These are phyloP conservation scores for Uloborus plumipes DNA, from an alignment of 2,888 invertebrate genomes.

Conservation along the genomic window DNA sequence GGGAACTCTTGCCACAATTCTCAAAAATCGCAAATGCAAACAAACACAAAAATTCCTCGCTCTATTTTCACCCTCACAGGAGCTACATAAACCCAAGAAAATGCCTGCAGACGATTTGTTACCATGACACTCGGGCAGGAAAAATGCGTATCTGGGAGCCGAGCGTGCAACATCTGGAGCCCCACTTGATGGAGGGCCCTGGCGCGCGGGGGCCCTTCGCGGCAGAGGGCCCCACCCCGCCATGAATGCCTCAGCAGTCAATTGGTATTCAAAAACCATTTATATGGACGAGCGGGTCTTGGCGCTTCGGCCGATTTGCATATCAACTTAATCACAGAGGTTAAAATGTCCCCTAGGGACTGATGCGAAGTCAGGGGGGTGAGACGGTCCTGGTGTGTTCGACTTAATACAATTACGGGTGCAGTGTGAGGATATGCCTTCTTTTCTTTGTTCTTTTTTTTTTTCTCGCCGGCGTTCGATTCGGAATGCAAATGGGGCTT, in stretches of 20 bases:
- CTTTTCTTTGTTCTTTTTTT: conserved; percentile 21
- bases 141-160: conserved; percentile 45
- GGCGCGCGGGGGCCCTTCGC: conserved; percentile 14
- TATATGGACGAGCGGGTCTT: conserved; percentile 53
- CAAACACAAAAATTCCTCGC: no score
- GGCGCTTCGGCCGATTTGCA: conserved; percentile 39
- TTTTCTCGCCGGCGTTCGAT: conserved; percentile 5
- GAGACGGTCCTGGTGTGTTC: conserved; percentile 47
- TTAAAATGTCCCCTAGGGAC: conserved; percentile 62
- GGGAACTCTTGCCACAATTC: no score
- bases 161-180: conserved; percentile 42
- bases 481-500: conserved; percentile 48
- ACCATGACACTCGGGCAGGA: conserved; percentile 21
- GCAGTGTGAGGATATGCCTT: conserved; percentile 48
- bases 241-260: conserved; percentile 29
- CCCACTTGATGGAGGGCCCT: conserved; percentile 51
- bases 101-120: background rate
- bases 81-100: no score
- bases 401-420: conserved; percentile 63
- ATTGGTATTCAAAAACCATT: conserved; percentile 64
- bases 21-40: no score
- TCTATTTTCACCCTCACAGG: no score
- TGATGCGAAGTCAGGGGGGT: conserved; percentile 26
- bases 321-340: conserved; percentile 60
- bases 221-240: conserved; percentile 14